Evolutionary conservation across 2,888 invertebrate genomes (phyloP).

Genomic region (Pomacea canaliculata): DNA sequence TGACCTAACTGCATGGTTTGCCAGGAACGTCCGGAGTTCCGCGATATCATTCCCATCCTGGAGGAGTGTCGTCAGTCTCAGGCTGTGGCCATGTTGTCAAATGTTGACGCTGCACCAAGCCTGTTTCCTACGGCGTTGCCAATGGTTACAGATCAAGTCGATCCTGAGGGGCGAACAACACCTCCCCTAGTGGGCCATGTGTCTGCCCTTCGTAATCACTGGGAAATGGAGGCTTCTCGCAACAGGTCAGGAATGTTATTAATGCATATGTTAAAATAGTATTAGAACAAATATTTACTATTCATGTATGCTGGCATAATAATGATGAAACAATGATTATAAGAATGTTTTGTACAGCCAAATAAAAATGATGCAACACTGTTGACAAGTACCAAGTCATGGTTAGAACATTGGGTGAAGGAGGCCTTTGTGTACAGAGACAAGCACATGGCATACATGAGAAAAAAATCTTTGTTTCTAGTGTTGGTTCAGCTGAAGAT

Average conservation of each 20-base stretch:
- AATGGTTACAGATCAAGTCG: constrained; percentile 51
- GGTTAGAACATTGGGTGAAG: too few relatives aligned
- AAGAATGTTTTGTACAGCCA: too few relatives aligned
- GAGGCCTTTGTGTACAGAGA: too few relatives aligned
- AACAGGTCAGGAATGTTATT: constrained; percentile 41
- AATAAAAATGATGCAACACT: too few relatives aligned
- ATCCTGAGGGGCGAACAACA: constrained; percentile 51
- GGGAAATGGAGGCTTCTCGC: constrained; percentile 65
- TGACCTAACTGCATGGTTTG: neutral
- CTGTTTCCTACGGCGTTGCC: constrained; percentile 48
- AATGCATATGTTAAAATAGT: too few relatives aligned
- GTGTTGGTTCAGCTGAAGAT: constrained; percentile 47
- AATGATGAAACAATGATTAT: too few relatives aligned
- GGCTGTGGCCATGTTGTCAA: constrained; percentile 55
- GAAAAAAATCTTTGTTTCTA: constrained; percentile 28
- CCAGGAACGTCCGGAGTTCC: constrained; percentile 66
- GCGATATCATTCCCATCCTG: constrained; percentile 56
- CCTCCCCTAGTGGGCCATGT: constrained; percentile 64
- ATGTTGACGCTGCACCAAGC: constrained; percentile 37
- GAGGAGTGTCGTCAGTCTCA: constrained; percentile 60
- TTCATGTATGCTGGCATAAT: too few relatives aligned
- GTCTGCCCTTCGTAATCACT: constrained; percentile 62
- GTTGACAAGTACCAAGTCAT: too few relatives aligned
- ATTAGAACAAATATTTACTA: too few relatives aligned
- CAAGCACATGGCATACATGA: too few relatives aligned